These are phyloP conservation scores for Lates japonicus DNA, from an alignment of 2,797 vertebrate genomes.

Conservation along the genomic window DNA sequence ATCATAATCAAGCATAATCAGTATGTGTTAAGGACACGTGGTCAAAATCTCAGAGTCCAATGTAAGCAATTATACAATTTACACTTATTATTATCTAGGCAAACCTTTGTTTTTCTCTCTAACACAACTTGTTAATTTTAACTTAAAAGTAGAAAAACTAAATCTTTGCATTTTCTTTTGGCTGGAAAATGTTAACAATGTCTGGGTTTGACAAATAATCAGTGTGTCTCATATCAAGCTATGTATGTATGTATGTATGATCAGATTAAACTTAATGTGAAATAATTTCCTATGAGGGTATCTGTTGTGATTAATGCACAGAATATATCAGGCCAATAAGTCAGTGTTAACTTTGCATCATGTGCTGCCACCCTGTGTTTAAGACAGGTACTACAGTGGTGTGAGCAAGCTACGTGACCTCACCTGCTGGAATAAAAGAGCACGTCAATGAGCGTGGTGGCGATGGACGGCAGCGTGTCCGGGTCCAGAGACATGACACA, in stretches of 20 bases:
- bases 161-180: background rate
- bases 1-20: no score
- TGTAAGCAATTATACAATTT: no score
- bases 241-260: no score
- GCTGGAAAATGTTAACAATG: background rate
- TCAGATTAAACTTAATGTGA: background rate
- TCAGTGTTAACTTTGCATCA: background rate
- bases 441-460: slow-evolving; percentile 95
- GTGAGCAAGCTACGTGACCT: background rate
- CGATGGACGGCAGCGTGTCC: slow-evolving; percentile 93
- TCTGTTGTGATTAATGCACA: background rate
- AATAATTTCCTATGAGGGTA: background rate
- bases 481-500: slow-evolving; percentile 96
- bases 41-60: no score
- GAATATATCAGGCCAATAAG: background rate
- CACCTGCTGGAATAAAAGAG: slow-evolving; percentile 96
- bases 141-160: background rate
- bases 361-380: slow-evolving; percentile 62
- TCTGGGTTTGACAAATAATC: background rate
- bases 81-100: no score
- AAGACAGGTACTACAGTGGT: background rate
- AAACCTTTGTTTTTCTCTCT: background rate
- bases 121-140: background rate
- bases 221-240: background rate
- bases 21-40: no score